These are phyloP conservation scores for Gadopsis marmoratus DNA, from an alignment of 2,797 vertebrate genomes.

Conservation along the genomic window DNA sequence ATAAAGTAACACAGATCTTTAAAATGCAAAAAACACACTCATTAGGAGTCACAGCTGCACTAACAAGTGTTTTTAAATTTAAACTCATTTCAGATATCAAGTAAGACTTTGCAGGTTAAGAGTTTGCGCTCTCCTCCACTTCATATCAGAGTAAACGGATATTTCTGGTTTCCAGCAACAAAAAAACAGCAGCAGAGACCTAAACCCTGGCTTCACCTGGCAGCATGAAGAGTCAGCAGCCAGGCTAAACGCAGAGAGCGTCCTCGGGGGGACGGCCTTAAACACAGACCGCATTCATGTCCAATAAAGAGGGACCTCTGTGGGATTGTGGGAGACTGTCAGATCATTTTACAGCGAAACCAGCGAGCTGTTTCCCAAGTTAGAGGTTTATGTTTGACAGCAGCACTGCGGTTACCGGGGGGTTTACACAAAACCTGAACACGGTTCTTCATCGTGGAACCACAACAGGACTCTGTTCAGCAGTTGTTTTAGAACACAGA, in stretches of 20 bases:
- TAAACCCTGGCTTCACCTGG: background rate
- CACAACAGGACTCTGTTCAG: too few relatives aligned
- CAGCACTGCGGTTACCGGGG: slow-evolving; percentile 1
- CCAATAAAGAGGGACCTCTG: slow-evolving; percentile 62
- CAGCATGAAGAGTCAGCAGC: background rate
- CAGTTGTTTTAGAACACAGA: background rate
- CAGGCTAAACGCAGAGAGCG: background rate
- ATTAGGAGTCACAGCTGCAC: too few relatives aligned
- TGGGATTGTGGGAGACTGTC: slow-evolving; percentile 53
- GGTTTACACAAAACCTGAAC: background rate
- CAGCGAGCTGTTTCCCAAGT: background rate
- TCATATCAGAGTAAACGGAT: too few relatives aligned
- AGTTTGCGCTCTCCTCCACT: too few relatives aligned
- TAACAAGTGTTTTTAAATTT: too few relatives aligned
- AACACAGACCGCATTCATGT: slow-evolving; percentile 59
- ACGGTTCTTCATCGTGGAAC: background rate
- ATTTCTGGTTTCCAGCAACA: too few relatives aligned
- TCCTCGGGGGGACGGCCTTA: slow-evolving; percentile 50
- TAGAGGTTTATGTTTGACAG: slow-evolving; percentile 25
- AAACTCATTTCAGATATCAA: too few relatives aligned
- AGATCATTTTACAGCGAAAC: slow-evolving; percentile 51
- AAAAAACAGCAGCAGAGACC: background rate
- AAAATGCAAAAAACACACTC: too few relatives aligned
- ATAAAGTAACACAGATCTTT: too few relatives aligned
- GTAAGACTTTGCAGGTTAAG: too few relatives aligned